Conservation (phyloP, 2,797 vertebrate genomes). For the Manis crassicaudata region DNA sequence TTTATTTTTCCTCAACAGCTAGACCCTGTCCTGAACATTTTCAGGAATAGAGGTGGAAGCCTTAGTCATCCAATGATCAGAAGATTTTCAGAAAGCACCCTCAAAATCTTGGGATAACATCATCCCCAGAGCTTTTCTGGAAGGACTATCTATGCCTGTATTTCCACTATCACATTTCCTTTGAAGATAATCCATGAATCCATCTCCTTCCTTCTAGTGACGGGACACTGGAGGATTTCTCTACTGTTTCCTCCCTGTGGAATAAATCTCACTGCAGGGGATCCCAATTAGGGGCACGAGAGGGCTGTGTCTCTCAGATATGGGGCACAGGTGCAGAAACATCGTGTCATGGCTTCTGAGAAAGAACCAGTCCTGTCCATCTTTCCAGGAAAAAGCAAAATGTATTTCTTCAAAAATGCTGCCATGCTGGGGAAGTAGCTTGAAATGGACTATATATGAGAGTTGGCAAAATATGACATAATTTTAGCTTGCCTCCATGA, state of each 20-base stretch:
- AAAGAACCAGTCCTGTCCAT: not conserved
- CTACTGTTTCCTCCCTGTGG: not conserved
- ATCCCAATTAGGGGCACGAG: not conserved
- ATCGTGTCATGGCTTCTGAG: not conserved
- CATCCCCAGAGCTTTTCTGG: not conserved
- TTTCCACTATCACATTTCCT: not conserved
- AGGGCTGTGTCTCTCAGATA: too few relatives aligned
- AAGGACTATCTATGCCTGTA: not conserved
- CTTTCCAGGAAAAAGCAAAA: not conserved
- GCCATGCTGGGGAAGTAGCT: not conserved
- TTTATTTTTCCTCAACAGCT: not conserved
- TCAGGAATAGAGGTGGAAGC: not conserved
- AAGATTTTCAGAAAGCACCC: not conserved
- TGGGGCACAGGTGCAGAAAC: not conserved
- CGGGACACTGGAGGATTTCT: not conserved
- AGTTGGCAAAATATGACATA: not conserved
- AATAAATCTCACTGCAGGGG: not conserved
- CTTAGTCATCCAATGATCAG: not conserved
- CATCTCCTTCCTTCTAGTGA: not conserved
- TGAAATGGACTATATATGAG: accelerated
- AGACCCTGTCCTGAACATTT: not conserved
- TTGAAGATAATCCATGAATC: not conserved
- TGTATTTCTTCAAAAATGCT: not conserved
- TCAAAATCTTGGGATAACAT: not conserved
- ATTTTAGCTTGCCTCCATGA: not conserved